Base-by-base conservation (phyloP, 2,797 vertebrate species). In the Propithecus deckenii region DNA sequence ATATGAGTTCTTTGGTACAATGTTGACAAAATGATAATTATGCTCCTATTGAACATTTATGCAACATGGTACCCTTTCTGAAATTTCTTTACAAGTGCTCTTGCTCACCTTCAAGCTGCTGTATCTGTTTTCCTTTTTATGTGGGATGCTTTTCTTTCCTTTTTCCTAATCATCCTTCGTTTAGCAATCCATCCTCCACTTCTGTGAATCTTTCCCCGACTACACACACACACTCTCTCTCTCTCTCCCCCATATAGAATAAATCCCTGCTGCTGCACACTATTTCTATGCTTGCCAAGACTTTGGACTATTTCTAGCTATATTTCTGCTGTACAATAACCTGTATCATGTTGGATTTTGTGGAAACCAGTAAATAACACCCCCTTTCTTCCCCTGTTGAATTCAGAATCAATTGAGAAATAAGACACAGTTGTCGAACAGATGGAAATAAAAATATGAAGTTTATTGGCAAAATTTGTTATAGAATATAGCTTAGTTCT, bases 391-490 rank as follows among this genome's bases (percentile, higher is more conserved):
- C 38, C 81, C 35, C 43, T 92, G 18, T 25, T 96, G 79, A 83
- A 95, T 85, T 65, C 50, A 65, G 89, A 97, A 85, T 93, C 91
- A 75, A 61, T 61, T 55, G 95, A 91, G 92, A 93, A 96, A 75
- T 72, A 87, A 96, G 92, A 92, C 75, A 93, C 61, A 93, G 89
- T 91, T 96, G 94, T 94, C 86, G 76, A 89, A 94, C 93, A 94
- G 50, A 84, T 96, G 87, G 83, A 95, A 96, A 87, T 92, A 89
- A 76, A 96, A 96, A 93, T 74, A 71, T 20, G 89, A 59, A 91
- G 65, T 85, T 91, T 87, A 93, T 67, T 57, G 91, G 84, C 85
- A 94, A 72, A 86, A 78, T 87, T 95, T 93, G 91, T 76, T 80
- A 22, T 84, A 59, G 86, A 89, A 61, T 67, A 28, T 61, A 79